These are phyloP conservation scores for Colletes collaris DNA, from an alignment of 2,888 invertebrate genomes.

Conservation along the genomic window DNA sequence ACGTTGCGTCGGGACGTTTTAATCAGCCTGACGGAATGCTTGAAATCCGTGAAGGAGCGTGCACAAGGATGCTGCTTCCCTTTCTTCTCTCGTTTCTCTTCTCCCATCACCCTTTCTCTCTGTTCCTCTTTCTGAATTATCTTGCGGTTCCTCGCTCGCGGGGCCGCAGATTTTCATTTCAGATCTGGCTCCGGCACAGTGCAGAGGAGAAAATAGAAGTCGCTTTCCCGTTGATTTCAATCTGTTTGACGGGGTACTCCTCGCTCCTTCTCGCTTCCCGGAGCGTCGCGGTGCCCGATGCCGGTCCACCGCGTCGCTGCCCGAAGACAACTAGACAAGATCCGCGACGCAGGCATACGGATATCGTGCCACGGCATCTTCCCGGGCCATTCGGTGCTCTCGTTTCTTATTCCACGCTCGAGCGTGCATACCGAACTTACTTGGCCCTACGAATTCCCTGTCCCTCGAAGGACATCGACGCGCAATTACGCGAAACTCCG, in stretches of 20 bases:
- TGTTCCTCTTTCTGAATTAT: conserved; percentile 60
- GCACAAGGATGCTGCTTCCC: conserved; percentile 9
- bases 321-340: conserved; percentile 71
- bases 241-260: conserved; percentile 73
- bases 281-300: conserved; percentile 36
- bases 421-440: conserved; percentile 14
- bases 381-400: conserved; percentile 20
- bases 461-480: conserved; percentile 25
- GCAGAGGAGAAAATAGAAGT: conserved; percentile 67
- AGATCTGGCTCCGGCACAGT: conserved; percentile 73
- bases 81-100: background rate
- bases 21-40: conserved; percentile 54
- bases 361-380: conserved; percentile 70
- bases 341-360: conserved; percentile 60
- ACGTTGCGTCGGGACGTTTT: conserved; percentile 53
- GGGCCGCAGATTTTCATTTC: conserved; percentile 77
- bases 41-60: conserved; percentile 30
- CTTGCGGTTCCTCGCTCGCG: conserved; percentile 66
- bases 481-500: conserved; percentile 57
- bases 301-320: conserved; percentile 38
- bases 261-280: conserved; percentile 50
- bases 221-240: conserved; percentile 73
- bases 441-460: conserved; percentile 29
- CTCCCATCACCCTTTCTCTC: conserved; percentile 7
- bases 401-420: conserved; percentile 1